Percentiles rank a stretch among this genome's conserved stretches.
These are phyloP conservation scores for Spongia lamella DNA, from an alignment of 37 sponge, comb jelly and placozoan species.

Conservation along the genomic window DNA sequence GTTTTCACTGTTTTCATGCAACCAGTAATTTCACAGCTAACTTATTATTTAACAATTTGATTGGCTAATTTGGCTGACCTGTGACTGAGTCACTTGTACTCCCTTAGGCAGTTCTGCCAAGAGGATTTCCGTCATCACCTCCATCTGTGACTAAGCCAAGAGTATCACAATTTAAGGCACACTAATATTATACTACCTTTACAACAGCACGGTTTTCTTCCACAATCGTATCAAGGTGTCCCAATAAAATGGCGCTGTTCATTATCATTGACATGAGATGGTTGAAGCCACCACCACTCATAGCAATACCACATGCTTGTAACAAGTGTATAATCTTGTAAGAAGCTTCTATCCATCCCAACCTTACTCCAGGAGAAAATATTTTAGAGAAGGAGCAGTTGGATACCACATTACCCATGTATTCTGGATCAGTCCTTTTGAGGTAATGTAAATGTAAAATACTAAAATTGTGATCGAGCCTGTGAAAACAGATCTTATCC, in stretches of 20 bases:
- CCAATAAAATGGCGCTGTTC: conserved; percentile 49
- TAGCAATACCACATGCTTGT: conserved; percentile 18
- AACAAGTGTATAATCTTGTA: conserved; percentile 16
- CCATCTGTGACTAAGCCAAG: background rate
- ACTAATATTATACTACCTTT: conserved; percentile 26
- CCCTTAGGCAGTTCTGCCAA: too few species aligned
- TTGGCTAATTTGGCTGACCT: too few species aligned
- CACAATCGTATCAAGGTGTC: conserved; percentile 40
- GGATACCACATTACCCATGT: conserved; percentile 78
- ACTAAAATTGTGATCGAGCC: background rate
- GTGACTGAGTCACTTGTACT: too few species aligned
- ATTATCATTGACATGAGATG: conserved; percentile 52
- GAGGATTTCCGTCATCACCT: too few species aligned
- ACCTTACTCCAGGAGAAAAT: conserved; percentile 79
- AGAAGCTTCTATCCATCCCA: conserved; percentile 88
- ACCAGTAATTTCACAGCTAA: too few species aligned
- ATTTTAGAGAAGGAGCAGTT: conserved; percentile 81
- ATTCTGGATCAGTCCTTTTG: conserved; percentile 56
- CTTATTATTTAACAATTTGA: too few species aligned
- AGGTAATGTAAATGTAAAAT: background rate
- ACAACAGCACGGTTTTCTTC: conserved; percentile 13
- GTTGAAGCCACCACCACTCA: conserved; percentile 70
- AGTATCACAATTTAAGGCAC: background rate
- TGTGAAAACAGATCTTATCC: too few species aligned
- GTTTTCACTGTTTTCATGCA: too few species aligned